Evolutionary conservation across 2,888 invertebrate species (phyloP).

Genomic region (Orthosia cruda): DNA sequence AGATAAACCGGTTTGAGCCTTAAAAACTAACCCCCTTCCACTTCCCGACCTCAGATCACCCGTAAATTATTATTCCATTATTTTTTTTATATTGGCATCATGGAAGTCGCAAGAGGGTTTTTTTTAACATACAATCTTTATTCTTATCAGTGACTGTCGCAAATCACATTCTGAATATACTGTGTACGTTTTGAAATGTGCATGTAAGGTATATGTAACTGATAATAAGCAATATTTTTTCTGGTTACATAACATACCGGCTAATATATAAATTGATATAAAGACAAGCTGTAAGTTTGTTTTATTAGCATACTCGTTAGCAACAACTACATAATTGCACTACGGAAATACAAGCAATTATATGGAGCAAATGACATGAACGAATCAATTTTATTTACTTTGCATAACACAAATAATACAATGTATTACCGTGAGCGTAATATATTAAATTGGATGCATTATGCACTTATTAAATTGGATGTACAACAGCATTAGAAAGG

Average conservation of each 20-base stretch:
- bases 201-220: neutral
- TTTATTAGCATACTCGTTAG: neutral
- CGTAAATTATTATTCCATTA: no score
- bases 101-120: no score
- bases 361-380: slow-evolving; percentile 27
- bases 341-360: slow-evolving; percentile 18
- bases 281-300: slow-evolving; percentile 8
- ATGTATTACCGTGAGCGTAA: neutral
- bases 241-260: neutral
- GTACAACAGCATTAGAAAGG: neutral
- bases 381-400: slow-evolving; percentile 44
- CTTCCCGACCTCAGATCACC: no score
- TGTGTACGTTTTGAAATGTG: slow-evolving; percentile 2
- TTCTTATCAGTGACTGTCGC: neutral
- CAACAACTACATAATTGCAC: neutral
- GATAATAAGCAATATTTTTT: slow-evolving; percentile 7
- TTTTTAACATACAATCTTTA: neutral
- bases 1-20: no score
- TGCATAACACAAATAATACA: neutral
- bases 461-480: slow-evolving; percentile 3
- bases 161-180: neutral
- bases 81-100: no score
- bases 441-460: neutral
- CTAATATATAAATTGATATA: neutral
- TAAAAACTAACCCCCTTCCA: no score